These are phyloP conservation scores for Propsilocerus akamusi DNA, from an alignment of 1,140 invertebrate species.

Conservation along the genomic window DNA sequence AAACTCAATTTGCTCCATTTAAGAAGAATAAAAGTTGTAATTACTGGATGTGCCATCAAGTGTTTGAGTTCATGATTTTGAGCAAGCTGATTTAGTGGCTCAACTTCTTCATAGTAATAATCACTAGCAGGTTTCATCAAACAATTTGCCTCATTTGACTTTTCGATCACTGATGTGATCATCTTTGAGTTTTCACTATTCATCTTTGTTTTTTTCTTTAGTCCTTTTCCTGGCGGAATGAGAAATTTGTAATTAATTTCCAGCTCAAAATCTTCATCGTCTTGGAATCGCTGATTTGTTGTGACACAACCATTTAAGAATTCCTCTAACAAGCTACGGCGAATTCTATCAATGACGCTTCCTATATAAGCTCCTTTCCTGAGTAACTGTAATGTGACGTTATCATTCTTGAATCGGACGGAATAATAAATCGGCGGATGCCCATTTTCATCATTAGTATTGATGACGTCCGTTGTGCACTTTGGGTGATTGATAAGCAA, in stretches of 20 bases:
- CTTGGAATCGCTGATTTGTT: slow-evolving; percentile 34
- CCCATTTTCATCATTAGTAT: background rate
- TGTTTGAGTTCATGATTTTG: slow-evolving; percentile 37
- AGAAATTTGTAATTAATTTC: slow-evolving; percentile 51
- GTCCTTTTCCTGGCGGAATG: slow-evolving; percentile 24
- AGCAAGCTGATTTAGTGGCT: slow-evolving; percentile 43
- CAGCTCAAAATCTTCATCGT: slow-evolving; percentile 46
- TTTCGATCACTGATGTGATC: background rate
- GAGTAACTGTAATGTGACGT: slow-evolving; percentile 16
- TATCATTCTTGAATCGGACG: background rate
- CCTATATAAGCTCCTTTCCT: slow-evolving; percentile 23
- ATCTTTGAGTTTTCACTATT: slow-evolving; percentile 10
- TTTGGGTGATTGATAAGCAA: background rate
- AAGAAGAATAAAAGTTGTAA: slow-evolving; percentile 60
- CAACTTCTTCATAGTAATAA: slow-evolving; percentile 39
- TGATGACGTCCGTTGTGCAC: background rate
- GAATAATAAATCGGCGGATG: background rate
- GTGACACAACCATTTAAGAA: slow-evolving; percentile 52
- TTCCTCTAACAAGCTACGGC: slow-evolving; percentile 29
- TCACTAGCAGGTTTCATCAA: slow-evolving; percentile 17
- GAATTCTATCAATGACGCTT: background rate
- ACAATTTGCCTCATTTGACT: background rate
- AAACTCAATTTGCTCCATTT: slow-evolving; percentile 60
- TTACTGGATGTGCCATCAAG: slow-evolving; percentile 57
- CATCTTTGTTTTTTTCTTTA: slow-evolving; percentile 21